Evolutionary conservation across 2,797 vertebrate genomes (phyloP).

Genomic region (Lacerta bilineata): DNA sequence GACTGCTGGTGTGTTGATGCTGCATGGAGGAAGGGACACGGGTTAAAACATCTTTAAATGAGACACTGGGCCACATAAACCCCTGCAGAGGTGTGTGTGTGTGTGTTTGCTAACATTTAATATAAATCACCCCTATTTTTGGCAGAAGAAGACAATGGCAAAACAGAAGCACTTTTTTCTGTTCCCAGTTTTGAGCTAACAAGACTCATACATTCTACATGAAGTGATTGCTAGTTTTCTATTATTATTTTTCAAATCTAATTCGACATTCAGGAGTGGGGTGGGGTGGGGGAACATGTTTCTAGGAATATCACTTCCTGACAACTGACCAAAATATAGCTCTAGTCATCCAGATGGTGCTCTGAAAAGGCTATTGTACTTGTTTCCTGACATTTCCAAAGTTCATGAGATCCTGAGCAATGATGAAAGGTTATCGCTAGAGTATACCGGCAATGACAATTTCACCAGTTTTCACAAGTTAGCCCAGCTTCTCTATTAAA

Average conservation of each 20-base stretch:
- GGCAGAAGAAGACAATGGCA: not conserved
- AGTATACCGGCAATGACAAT: constrained; percentile 54
- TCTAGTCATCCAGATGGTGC: constrained; percentile 51
- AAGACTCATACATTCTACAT: constrained; percentile 30
- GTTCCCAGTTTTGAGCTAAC: not conserved
- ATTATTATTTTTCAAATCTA: constrained; percentile 27
- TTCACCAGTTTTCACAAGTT: constrained; percentile 27
- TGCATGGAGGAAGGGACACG: not conserved
- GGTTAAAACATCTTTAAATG: not conserved
- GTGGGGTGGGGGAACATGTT: constrained; percentile 34
- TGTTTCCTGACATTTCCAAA: constrained; percentile 75
- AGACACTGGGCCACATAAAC: not conserved
- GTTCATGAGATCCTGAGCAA: constrained; percentile 68
- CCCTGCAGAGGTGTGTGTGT: too few relatives aligned
- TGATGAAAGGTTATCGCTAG: constrained; percentile 73
- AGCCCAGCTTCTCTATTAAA: constrained; percentile 49
- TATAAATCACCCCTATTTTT: not conserved
- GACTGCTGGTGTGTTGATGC: not conserved
- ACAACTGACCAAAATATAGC: constrained; percentile 54
- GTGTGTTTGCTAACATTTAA: not conserved
- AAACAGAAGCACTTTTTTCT: not conserved
- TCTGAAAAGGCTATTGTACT: constrained; percentile 64
- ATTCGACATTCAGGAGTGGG: constrained; percentile 45
- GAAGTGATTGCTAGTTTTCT: constrained; percentile 1
- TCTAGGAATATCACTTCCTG: constrained; percentile 43